Conservation (phyloP, 2,113 vertebrate genomes). For the Dryoscopus gambensis region DNA sequence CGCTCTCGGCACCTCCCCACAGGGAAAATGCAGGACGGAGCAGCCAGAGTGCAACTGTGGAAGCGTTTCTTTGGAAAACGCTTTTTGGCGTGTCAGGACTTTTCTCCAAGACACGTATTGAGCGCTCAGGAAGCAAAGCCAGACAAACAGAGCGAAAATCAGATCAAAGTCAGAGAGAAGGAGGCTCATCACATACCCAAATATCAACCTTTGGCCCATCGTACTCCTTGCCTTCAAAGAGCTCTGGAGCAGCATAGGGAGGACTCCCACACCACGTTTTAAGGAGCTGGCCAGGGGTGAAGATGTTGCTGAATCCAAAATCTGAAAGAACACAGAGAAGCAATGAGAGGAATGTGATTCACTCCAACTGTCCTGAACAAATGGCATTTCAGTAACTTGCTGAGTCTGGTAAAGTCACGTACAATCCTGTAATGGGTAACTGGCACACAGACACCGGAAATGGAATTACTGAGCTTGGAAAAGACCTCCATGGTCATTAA, state of each 20-base stretch:
- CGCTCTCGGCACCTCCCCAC: background rate
- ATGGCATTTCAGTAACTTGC: rapidly evolving
- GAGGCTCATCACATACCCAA: constrained; percentile 78
- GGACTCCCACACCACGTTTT: constrained; percentile 99
- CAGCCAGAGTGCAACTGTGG: rapidly evolving
- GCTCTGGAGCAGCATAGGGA: constrained; percentile 93
- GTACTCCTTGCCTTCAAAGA: constrained; percentile 98
- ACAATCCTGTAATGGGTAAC: background rate
- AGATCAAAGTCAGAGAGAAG: background rate
- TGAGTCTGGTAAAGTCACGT: rapidly evolving
- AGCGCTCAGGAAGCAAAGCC: background rate
- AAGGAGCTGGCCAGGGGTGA: constrained; percentile 92
- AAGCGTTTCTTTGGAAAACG: rapidly evolving
- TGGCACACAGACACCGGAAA: background rate
- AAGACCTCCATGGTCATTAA: background rate
- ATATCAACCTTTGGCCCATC: constrained; percentile 98
- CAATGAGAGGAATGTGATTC: background rate
- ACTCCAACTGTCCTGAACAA: background rate
- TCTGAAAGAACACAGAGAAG: constrained; percentile 67
- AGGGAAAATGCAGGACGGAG: rapidly evolving
- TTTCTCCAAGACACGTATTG: rapidly evolving
- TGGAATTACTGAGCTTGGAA: background rate
- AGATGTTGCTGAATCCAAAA: constrained; percentile 98
- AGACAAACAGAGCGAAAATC: background rate
- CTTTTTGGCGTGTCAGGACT: background rate